Percentiles rank a stretch among this genome's conserved stretches.
These are phyloP conservation scores for Galerucella pusilla DNA, from an alignment of 2,888 invertebrate species.

Conservation along the genomic window DNA sequence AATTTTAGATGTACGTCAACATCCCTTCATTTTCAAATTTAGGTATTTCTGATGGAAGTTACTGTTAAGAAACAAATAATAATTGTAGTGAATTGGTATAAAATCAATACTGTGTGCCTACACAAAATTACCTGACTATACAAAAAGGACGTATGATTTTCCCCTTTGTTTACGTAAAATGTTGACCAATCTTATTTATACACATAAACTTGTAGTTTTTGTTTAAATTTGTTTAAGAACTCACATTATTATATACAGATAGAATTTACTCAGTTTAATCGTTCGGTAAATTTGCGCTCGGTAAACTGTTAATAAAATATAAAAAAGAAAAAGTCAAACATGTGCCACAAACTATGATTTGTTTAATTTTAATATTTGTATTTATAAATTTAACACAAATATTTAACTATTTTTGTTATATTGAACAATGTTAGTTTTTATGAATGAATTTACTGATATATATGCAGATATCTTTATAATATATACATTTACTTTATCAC, in stretches of 20 bases:
- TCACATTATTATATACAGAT: conserved; percentile 38
- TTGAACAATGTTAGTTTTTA: conserved; percentile 49
- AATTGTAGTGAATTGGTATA: conserved; percentile 25
- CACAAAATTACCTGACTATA: conserved; percentile 47
- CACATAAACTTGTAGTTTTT: conserved; percentile 47
- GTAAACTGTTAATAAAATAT: conserved; percentile 56
- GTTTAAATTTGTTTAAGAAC: conserved; percentile 50
- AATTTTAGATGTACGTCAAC: no score
- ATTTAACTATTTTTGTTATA: conserved; percentile 56
- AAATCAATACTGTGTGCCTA: conserved; percentile 52
- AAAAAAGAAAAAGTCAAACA: conserved; percentile 51
- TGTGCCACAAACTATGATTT: conserved; percentile 52
- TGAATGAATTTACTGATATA: conserved; percentile 43
- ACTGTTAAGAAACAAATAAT: neutral
- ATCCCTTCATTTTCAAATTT: no score
- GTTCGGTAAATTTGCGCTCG: conserved; percentile 58
- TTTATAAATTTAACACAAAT: conserved; percentile 57
- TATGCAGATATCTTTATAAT: conserved; percentile 10
- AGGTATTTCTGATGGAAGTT: no score
- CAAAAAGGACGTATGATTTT: conserved; percentile 50
- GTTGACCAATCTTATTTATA: conserved; percentile 58
- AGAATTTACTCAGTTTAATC: conserved; percentile 56
- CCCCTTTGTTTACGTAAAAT: conserved; percentile 54
- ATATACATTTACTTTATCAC: conserved; percentile 7
- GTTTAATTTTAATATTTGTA: conserved; percentile 51